phyloP scores from a whole-genome alignment of 2,113 vertebrate species.

The Xerus inauris region DNA sequence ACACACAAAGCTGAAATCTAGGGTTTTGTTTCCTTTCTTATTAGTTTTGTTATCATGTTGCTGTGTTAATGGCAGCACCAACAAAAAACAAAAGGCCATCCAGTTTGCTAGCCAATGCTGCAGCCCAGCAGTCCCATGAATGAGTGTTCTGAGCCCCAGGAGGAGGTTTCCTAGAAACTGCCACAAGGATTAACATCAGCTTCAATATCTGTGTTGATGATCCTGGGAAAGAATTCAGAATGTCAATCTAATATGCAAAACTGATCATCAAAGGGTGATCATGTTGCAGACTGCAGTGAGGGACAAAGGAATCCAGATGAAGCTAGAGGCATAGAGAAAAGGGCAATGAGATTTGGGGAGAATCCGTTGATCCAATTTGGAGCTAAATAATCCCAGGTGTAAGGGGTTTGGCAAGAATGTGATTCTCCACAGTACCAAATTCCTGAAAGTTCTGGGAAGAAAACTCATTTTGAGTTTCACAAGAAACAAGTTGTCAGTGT shows the following conservation, averaged over 20 bases:
- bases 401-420: neutral
- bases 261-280: neutral
- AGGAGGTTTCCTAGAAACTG: constrained; percentile 36
- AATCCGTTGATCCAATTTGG: neutral
- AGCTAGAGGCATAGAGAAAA: constrained; percentile 4
- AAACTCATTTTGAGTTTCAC: constrained; percentile 25
- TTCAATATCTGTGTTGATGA: constrained; percentile 30
- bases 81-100: neutral
- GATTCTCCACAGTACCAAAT: neutral
- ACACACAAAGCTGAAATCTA: constrained; percentile 45
- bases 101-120: neutral
- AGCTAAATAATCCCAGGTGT: neutral
- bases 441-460: neutral
- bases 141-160: neutral
- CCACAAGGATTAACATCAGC: neutral
- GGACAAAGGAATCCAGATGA: neutral
- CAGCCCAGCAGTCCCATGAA: neutral
- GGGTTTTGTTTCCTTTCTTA: constrained; percentile 51
- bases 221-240: constrained; percentile 29
- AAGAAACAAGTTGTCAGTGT: constrained; percentile 6
- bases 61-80: neutral
- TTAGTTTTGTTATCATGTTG: constrained; percentile 25
- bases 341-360: neutral
- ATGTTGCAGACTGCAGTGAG: neutral
- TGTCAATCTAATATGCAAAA: neutral